phyloP scores from a whole-genome alignment of 2,113 vertebrate species.

The Dicaeum eximium region DNA sequence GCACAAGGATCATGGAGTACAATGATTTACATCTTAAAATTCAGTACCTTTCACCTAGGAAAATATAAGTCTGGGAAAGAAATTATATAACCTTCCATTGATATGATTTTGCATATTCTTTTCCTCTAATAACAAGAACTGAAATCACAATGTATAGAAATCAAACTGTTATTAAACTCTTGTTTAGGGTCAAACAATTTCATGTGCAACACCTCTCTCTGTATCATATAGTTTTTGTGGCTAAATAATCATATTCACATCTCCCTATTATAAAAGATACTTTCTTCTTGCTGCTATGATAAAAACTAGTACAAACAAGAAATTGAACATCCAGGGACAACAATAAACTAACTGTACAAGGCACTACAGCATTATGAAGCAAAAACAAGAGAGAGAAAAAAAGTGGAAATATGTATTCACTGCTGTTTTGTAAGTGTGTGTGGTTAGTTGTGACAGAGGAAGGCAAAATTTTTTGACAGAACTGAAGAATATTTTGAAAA shows the following conservation, averaged over 20 bases:
- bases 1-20: not conserved
- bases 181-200: not conserved
- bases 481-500: not conserved
- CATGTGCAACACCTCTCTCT: not conserved
- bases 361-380: fast-evolving
- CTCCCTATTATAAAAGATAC: not conserved
- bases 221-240: not conserved
- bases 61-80: not conserved
- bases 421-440: not conserved
- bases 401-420: not conserved
- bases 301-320: not conserved
- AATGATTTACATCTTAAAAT: not conserved
- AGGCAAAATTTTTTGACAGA: not conserved
- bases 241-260: not conserved
- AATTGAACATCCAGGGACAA: not conserved
- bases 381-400: not conserved
- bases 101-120: not conserved
- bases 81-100: not conserved
- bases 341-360: not conserved
- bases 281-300: not conserved
- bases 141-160: not conserved
- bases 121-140: not conserved
- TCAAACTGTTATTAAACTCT: not conserved
- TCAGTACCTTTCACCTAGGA: not conserved
- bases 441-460: not conserved